Evolutionary conservation across 2,113 vertebrate genomes (phyloP), one percentile per base, ranked within the genome.

Genomic region (Phycodurus eques): DNA sequence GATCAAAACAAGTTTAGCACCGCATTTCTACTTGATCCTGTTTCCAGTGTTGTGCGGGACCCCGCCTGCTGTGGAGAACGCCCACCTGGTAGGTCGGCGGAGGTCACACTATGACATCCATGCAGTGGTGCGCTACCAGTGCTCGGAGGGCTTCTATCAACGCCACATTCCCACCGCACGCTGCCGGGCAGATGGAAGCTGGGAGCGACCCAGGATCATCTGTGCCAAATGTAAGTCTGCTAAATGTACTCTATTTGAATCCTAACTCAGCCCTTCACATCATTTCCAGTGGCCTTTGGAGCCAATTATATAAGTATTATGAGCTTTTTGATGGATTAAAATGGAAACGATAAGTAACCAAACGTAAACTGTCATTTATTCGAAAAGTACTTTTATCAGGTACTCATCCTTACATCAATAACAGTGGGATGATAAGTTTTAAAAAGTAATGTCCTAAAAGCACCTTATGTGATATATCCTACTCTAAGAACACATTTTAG

Each of bases 141-240:
- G 97, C 9, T 71, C 90, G 0, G 92, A 94, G 14, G 96, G 96
- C 8, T 96, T 96, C 85, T 86, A 91, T 77, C 97, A 96, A 83
- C 93, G 94, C 56, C 97, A 96, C 61, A 83, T 95, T 44, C 95
- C 96, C 72, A 94, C 94, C 14, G 87, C 95, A 67, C 94, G 88
- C 70, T 98, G 97, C 89, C 92, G 94, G 72, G 92, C 91, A 75
- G 93, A 91, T 1, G 97, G 96, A 51, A 94, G 90, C 85, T 99
- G 97, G 97, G 97, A 99, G 73, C 88, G 91, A 49, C 96, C 96
- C 75, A 93, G 94, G 73, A 94, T 99, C 75, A 90, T 98, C 88
- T 98, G 97, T 86, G 94, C 94, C 83, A 97, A 95, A 89, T 95
- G 97, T 99, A 80, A 95, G 96, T 19, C 31, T 8, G 31, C 31